A percentile compares a stretch with the other conserved stretches of the same genome.
These are phyloP conservation scores for Leucoma salicis DNA, from an alignment of 2,888 invertebrate species.

Conservation along the genomic window DNA sequence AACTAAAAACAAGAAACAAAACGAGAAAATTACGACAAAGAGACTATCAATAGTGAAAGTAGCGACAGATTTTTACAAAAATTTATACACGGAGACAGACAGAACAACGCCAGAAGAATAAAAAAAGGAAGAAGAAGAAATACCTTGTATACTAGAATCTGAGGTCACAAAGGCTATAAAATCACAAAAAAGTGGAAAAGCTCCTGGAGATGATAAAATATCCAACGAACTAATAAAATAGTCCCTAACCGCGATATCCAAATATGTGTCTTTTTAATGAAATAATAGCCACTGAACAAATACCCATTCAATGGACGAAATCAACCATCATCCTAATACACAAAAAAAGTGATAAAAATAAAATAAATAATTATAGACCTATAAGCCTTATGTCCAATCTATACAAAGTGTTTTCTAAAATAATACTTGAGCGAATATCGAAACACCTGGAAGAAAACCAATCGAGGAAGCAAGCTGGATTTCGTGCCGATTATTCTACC, in stretches of 20 bases:
- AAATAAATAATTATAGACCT: conserved; percentile 28
- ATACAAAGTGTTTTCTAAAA: conserved; percentile 32
- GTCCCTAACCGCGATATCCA: neutral
- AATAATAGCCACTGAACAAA: conserved; percentile 12
- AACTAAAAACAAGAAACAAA: neutral
- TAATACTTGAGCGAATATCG: conserved; percentile 16
- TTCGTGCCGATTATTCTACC: conserved; percentile 14
- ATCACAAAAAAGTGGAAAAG: conserved; percentile 7
- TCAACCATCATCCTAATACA: conserved; percentile 19
- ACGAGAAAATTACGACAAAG: neutral
- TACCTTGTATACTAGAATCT: neutral
- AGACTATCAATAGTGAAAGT: neutral
- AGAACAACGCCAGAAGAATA: neutral
- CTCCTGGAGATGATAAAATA: conserved; percentile 11
- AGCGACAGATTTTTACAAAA: conserved; percentile 4
- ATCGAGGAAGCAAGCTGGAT: conserved; percentile 31
- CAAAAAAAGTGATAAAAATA: conserved; percentile 23
- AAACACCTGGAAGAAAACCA: conserved; percentile 23
- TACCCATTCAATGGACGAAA: conserved; percentile 19
- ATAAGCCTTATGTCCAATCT: conserved; percentile 25
- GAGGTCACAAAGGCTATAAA: conserved; percentile 10
- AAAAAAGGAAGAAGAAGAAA: neutral
- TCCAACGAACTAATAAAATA: conserved; percentile 12
- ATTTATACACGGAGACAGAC: neutral
- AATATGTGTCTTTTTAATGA: conserved; percentile 18